Evolutionary conservation across 2,797 vertebrate genomes (phyloP).

Genomic region (Onychomys leucogaster): DNA sequence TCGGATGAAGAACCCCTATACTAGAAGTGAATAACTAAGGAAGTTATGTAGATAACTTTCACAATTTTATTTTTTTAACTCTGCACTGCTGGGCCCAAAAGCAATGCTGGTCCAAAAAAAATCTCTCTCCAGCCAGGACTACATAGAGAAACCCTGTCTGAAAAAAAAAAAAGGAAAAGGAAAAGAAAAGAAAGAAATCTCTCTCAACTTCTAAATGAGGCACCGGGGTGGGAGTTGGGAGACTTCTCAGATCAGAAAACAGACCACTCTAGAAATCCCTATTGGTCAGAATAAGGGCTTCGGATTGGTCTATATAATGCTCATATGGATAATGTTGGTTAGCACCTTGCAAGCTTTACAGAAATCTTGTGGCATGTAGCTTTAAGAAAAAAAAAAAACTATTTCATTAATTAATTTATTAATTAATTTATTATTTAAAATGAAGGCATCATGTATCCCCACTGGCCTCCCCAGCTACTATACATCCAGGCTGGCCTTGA

Average conservation of each 20-base stretch:
- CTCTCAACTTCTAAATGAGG: not conserved
- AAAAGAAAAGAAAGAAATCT: no score
- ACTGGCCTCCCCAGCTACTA: not conserved
- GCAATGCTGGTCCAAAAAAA: not conserved
- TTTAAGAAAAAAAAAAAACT: not conserved
- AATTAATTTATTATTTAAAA: not conserved
- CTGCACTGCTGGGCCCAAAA: not conserved
- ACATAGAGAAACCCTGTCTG: not conserved
- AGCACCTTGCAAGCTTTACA: not conserved
- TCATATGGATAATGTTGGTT: not conserved
- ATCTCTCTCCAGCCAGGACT: not conserved
- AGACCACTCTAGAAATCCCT: not conserved
- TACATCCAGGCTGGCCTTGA: not conserved
- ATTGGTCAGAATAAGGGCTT: not conserved
- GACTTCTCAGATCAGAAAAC: not conserved
- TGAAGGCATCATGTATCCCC: not conserved
- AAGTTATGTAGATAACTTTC: not conserved
- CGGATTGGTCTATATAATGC: not conserved
- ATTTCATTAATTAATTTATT: no score
- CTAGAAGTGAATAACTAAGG: not conserved
- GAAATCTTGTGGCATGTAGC: not conserved
- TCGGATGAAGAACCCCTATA: not conserved
- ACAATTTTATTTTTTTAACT: constrained; percentile 8
- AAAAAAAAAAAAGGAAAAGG: no score
- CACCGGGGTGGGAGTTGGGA: not conserved